phyloP scores from a whole-genome alignment of 1,140 invertebrate species.

The Drosophila sucinea region DNA sequence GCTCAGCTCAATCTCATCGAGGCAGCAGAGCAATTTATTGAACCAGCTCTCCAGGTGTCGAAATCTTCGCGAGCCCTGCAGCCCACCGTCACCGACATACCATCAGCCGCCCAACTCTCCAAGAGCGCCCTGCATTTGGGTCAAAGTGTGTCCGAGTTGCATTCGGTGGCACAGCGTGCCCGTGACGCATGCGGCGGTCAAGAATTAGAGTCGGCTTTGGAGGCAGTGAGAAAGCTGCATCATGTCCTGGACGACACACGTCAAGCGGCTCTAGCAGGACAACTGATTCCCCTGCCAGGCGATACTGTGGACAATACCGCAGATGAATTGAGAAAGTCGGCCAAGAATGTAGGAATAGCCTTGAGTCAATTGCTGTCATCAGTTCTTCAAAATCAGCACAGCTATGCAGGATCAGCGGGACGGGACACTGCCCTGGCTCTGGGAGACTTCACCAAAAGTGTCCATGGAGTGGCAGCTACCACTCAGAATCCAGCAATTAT shows the following conservation, averaged over 20 bases:
- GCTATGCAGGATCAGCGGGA: constrained; percentile 92
- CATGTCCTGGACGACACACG: constrained; percentile 92
- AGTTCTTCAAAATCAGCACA: constrained; percentile 92
- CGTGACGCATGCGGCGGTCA: constrained; percentile 94
- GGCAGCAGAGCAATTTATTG: constrained; percentile 92
- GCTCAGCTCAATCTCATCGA: constrained; percentile 93
- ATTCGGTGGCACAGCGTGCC: constrained; percentile 91
- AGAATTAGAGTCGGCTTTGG: constrained; percentile 92
- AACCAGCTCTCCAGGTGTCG: constrained; percentile 88
- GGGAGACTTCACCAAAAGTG: constrained; percentile 88
- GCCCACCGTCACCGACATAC: constrained; percentile 93
- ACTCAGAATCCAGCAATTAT: constrained; percentile 84
- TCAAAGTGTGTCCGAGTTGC: constrained; percentile 84
- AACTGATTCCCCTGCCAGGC: constrained; percentile 92
- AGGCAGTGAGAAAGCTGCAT: constrained; percentile 91
- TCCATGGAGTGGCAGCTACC: constrained; percentile 89
- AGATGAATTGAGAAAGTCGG: constrained; percentile 88
- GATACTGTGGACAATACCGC: constrained; percentile 92
- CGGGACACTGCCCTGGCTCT: constrained; percentile 91
- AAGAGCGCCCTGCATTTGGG: constrained; percentile 76
- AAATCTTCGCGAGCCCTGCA: constrained; percentile 91
- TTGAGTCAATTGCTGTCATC: constrained; percentile 94
- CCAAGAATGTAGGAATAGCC: constrained; percentile 86
- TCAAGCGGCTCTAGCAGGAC: constrained; percentile 87
- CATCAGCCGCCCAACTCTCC: constrained; percentile 87